These are phyloP conservation scores for Vimba vimba DNA, from an alignment of 2,113 vertebrate species.

Conservation along the genomic window DNA sequence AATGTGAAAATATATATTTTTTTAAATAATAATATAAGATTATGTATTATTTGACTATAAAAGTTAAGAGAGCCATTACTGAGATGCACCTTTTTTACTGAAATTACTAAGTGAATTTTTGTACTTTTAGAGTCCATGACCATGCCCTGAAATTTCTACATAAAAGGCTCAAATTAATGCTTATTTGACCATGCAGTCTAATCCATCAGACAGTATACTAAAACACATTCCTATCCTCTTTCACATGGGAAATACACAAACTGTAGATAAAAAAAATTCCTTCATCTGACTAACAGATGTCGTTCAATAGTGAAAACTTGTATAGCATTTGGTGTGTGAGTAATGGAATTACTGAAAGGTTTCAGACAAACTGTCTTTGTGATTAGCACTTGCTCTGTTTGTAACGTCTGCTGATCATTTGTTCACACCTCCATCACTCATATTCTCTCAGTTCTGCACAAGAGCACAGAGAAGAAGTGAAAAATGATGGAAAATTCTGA, in stretches of 20 bases:
- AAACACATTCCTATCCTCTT: background rate
- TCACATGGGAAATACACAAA: background rate
- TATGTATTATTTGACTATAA: too few species aligned
- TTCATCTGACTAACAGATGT: slow-evolving; percentile 20
- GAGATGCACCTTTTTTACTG: too few species aligned
- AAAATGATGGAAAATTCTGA: background rate
- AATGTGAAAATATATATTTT: background rate
- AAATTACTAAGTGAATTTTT: too few species aligned
- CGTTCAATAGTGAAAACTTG: background rate
- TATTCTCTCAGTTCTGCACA: slow-evolving; percentile 35
- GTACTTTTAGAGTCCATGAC: too few species aligned
- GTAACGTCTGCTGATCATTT: slow-evolving; percentile 34
- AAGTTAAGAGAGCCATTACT: too few species aligned
- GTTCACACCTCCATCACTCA: slow-evolving; percentile 18
- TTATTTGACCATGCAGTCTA: too few species aligned
- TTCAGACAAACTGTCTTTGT: slow-evolving; percentile 24
- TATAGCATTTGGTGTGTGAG: slow-evolving; percentile 13
- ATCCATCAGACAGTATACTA: background rate
- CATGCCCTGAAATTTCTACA: too few species aligned
- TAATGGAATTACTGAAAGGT: background rate
- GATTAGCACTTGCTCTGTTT: slow-evolving; percentile 44
- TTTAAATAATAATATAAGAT: too few species aligned
- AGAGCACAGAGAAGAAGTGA: background rate
- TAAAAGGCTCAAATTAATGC: too few species aligned
- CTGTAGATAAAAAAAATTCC: background rate